Percentiles rank a stretch among this genome's conserved stretches.
Evolutionary conservation across 2,888 invertebrate species (phyloP).

Genomic region (Omphaloscelis lunosa): DNA sequence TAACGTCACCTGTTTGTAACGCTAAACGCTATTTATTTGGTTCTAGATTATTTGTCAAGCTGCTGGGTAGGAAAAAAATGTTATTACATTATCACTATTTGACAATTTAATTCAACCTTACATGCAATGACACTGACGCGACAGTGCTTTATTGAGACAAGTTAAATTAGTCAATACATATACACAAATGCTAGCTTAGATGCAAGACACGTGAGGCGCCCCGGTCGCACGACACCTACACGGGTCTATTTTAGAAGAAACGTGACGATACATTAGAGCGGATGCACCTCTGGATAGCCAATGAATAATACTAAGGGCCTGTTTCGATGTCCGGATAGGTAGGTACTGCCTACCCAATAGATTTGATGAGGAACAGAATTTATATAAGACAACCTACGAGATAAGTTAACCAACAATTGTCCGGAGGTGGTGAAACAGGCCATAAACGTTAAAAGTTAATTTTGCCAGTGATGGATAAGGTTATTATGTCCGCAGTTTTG

Average conservation of each 20-base stretch:
- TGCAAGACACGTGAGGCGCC: slow-evolving; percentile 61
- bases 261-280: slow-evolving; percentile 10
- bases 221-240: slow-evolving; percentile 63
- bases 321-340: slow-evolving; percentile 24
- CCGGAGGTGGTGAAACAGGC: slow-evolving; percentile 11
- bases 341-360: background rate
- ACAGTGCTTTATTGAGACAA: slow-evolving; percentile 39
- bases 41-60: slow-evolving; percentile 52
- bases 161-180: slow-evolving; percentile 52
- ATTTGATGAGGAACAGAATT: background rate
- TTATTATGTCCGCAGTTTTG: slow-evolving; percentile 7
- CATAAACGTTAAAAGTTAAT: slow-evolving; percentile 20
- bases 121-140: slow-evolving; percentile 49
- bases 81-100: slow-evolving; percentile 46
- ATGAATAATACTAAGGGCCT: slow-evolving; percentile 24
- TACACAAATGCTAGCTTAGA: slow-evolving; percentile 55
- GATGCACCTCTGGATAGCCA: slow-evolving; percentile 31
- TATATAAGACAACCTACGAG: background rate
- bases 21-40: slow-evolving; percentile 62
- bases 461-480: slow-evolving; percentile 10
- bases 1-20: slow-evolving; percentile 73
- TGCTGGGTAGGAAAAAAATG: slow-evolving; percentile 46
- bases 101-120: slow-evolving; percentile 37
- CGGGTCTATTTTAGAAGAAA: slow-evolving; percentile 26
- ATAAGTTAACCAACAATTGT: background rate